These are phyloP conservation scores for Bujurquina vittata DNA, from an alignment of 2,113 vertebrate genomes.

Conservation along the genomic window DNA sequence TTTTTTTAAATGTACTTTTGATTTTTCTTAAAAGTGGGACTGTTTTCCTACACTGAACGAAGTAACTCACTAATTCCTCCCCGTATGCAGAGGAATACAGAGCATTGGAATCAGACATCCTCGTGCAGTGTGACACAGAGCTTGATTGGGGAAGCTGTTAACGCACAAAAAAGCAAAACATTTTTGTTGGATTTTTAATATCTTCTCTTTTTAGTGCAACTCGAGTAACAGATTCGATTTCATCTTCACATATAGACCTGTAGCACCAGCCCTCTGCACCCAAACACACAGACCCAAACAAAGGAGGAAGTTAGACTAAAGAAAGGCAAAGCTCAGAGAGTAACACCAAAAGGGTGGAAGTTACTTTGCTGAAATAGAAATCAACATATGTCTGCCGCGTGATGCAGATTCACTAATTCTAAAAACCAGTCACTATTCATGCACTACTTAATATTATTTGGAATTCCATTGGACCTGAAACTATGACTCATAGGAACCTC, in stretches of 20 bases:
- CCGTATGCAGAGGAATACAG: background rate
- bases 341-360: background rate
- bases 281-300: background rate
- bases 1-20: background rate
- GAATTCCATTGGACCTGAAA: slow-evolving; percentile 1
- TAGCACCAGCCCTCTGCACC: background rate
- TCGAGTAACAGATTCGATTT: background rate
- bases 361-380: background rate
- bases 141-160: background rate
- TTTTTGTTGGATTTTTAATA: background rate
- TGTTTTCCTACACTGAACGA: background rate
- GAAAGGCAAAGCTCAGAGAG: background rate
- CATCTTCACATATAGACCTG: background rate
- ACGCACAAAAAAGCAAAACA: background rate
- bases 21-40: too few species aligned
- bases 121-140: background rate
- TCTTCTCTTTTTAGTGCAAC: background rate
- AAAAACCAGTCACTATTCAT: background rate
- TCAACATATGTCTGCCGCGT: background rate
- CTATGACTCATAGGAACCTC: background rate
- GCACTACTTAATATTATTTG: background rate
- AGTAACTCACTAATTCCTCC: background rate
- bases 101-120: background rate
- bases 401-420: background rate
- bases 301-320: background rate